Percentiles rank a stretch among this genome's conserved stretches.
phyloP scores from a whole-genome alignment of 2,888 invertebrate genomes.

The Tetragonula carbonaria region DNA sequence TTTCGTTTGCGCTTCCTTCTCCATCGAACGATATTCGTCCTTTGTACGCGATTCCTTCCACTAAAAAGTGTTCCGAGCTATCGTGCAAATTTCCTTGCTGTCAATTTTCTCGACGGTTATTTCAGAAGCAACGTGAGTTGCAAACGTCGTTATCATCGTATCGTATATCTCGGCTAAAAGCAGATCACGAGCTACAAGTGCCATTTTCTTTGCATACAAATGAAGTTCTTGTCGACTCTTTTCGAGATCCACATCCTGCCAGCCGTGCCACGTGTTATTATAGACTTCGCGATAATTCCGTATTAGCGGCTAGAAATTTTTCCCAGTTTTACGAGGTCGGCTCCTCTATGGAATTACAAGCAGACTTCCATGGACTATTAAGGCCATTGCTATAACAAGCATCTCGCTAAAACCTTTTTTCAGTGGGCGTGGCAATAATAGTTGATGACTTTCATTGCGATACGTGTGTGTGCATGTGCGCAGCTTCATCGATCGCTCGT shows the following conservation, averaged over 20 bases:
- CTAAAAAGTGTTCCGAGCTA: too few relatives aligned
- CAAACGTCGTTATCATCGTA: not conserved
- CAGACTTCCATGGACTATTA: conserved; percentile 32
- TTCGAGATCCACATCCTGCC: conserved; percentile 16
- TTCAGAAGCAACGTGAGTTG: not conserved
- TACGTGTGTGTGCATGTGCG: not conserved
- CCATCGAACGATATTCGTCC: not conserved
- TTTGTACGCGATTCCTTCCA: not conserved
- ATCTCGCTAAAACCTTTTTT: conserved; percentile 27
- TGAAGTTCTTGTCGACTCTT: conserved; percentile 33
- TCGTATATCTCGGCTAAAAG: not conserved
- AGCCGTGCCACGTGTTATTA: conserved; percentile 22
- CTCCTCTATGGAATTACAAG: conserved; percentile 33
- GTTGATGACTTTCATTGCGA: conserved; percentile 29
- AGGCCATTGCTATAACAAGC: conserved; percentile 26
- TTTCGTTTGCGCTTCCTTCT: not conserved
- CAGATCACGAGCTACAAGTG: not conserved
- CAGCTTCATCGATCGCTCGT: conserved; percentile 16
- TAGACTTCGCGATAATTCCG: conserved; percentile 22
- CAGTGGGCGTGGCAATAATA: conserved; percentile 9
- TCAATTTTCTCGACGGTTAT: not conserved
- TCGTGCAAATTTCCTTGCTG: not conserved
- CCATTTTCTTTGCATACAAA: conserved; percentile 2
- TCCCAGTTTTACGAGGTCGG: conserved; percentile 40
- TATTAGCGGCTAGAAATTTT: conserved; percentile 31